phyloP scores from a whole-genome alignment of 37 sponge, comb jelly and placozoan species.

The Diacarnus erythraeanus region DNA sequence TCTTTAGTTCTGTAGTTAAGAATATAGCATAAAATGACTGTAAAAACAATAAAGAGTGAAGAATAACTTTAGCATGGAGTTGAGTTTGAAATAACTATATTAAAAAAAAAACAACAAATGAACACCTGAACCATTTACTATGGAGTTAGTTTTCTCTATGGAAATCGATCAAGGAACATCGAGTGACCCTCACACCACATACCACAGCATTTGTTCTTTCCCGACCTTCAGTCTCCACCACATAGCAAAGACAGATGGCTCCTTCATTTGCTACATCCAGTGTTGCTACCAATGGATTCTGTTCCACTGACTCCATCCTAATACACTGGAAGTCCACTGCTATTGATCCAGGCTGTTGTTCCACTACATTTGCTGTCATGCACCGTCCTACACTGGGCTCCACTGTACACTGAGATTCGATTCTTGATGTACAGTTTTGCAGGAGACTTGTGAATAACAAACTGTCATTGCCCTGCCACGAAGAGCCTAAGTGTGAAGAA shows the following conservation, averaged over 20 bases:
- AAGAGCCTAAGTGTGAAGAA: no score
- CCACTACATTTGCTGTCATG: neutral
- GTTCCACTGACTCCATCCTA: neutral
- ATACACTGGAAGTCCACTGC: neutral
- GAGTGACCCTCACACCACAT: neutral
- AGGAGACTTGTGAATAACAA: neutral
- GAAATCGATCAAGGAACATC: neutral
- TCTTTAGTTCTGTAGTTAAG: no score
- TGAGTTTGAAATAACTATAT: no score
- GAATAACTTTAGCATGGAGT: no score
- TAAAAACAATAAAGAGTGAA: no score
- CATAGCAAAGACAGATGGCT: neutral
- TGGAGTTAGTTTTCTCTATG: no score
- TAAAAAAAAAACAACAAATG: no score
- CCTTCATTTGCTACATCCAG: neutral
- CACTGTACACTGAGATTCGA: neutral
- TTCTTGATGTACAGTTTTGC: neutral
- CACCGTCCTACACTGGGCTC: neutral
- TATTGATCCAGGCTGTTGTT: neutral
- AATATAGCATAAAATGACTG: no score
- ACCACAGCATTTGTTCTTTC: no score
- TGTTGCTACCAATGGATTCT: neutral
- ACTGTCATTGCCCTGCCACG: no score
- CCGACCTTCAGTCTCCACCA: no score
- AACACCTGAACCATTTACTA: no score